phyloP scores from a whole-genome alignment of 2,113 vertebrate species.

The Climacteris rufus region DNA sequence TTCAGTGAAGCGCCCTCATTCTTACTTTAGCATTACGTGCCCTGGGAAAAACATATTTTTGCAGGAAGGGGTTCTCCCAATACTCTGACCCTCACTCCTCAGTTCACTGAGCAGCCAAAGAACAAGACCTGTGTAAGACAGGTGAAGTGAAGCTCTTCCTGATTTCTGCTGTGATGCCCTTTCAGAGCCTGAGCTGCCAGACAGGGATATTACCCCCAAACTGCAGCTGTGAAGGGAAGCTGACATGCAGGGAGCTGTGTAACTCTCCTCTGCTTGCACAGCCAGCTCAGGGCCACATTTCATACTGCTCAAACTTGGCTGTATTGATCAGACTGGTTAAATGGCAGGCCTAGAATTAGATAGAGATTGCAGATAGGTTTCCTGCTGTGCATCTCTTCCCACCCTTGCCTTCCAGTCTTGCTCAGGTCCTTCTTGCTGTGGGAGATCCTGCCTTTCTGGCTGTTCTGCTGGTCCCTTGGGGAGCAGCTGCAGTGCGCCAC shows the following conservation, averaged over 20 bases:
- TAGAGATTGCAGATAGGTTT: neutral
- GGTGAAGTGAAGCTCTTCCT: neutral
- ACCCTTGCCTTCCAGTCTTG: neutral
- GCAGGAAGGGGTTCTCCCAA: neutral
- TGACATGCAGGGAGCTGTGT: neutral
- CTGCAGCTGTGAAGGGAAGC: neutral
- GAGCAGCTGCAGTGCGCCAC: slow-evolving; percentile 61
- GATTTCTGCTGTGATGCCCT: neutral
- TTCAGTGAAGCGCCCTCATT: neutral
- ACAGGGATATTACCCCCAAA: neutral
- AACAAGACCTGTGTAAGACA: neutral
- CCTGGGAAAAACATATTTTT: neutral
- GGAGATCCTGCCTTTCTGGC: slow-evolving; percentile 29
- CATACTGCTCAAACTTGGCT: neutral
- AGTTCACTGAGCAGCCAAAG: neutral
- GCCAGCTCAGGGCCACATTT: neutral
- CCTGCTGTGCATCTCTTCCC: neutral
- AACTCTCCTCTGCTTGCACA: neutral
- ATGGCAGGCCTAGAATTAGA: neutral
- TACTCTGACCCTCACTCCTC: neutral
- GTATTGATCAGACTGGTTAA: neutral
- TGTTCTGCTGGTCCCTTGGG: slow-evolving; percentile 45
- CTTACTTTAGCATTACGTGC: fast-evolving
- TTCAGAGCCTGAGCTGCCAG: neutral
- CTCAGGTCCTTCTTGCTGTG: slow-evolving; percentile 25